Evolutionary conservation across 2,113 vertebrate species (phyloP).

Genomic region (Pogona vitticeps): DNA sequence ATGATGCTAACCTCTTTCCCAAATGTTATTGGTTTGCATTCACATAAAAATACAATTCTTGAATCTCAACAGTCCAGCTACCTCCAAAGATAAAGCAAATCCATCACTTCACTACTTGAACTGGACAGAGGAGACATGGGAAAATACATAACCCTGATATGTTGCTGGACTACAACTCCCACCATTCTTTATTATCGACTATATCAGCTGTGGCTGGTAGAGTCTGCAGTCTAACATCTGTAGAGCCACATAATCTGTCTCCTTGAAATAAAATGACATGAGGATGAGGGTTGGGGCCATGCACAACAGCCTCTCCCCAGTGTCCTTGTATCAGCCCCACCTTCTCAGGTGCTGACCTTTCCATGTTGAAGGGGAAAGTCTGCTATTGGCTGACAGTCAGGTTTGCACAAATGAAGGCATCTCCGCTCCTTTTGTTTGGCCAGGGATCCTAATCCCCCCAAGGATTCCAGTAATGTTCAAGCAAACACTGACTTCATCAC

Average conservation of each 20-base stretch:
- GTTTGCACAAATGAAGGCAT: neutral
- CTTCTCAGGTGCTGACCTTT: neutral
- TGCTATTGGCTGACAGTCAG: neutral
- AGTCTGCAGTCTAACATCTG: neutral
- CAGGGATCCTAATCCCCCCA: neutral
- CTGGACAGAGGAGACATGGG: neutral
- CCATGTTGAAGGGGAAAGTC: neutral
- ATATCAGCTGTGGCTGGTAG: neutral
- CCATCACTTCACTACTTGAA: neutral
- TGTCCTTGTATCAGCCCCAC: neutral
- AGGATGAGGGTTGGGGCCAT: neutral
- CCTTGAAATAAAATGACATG: neutral
- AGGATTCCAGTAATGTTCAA: neutral
- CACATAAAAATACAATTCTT: neutral
- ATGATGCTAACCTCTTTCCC: neutral
- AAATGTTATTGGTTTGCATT: neutral
- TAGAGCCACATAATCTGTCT: neutral
- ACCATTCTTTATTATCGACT: neutral
- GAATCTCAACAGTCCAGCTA: fast-evolving
- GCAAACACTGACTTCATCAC: neutral
- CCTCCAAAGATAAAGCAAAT: fast-evolving
- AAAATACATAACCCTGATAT: neutral
- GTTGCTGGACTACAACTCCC: neutral
- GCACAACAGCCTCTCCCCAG: neutral
- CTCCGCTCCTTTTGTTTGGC: neutral